phyloP scores from a whole-genome alignment of 2,888 invertebrate genomes.

The Myopa tessellatipennis region DNA sequence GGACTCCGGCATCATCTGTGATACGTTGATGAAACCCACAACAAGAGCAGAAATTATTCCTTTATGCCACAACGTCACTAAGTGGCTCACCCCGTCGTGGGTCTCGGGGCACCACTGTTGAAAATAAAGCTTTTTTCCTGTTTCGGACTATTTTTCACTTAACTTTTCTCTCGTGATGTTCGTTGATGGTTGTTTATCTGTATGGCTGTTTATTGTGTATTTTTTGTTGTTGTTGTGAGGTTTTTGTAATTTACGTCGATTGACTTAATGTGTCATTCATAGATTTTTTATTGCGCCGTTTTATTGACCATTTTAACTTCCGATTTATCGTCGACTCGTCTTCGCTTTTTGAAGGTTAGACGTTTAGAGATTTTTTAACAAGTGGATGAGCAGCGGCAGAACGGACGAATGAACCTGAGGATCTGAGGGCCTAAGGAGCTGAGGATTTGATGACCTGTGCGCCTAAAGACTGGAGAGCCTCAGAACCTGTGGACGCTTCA shows the following conservation, averaged over 20 bases:
- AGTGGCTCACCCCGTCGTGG: slow-evolving; percentile 18
- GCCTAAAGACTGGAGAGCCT: no score
- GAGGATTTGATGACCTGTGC: no score
- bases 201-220: slow-evolving; percentile 30
- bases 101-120: no score
- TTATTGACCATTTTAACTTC: slow-evolving; percentile 69
- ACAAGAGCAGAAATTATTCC: no score
- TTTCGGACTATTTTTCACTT: slow-evolving; percentile 2
- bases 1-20: no score
- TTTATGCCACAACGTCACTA: background rate
- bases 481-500: no score
- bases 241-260: slow-evolving; percentile 64
- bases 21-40: no score
- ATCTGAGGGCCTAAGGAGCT: no score
- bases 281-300: slow-evolving; percentile 67
- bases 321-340: slow-evolving; percentile 66
- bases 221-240: slow-evolving; percentile 3
- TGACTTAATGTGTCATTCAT: slow-evolving; percentile 69
- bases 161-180: background rate
- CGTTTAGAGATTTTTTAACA: slow-evolving; percentile 1
- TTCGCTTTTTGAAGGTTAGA: slow-evolving; percentile 50
- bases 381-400: no score
- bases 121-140: background rate
- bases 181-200: slow-evolving; percentile 1
- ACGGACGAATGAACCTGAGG: no score